Percentiles rank a stretch among this genome's conserved stretches.
These are phyloP conservation scores for Onychomys torridus DNA, from an alignment of 2,797 vertebrate genomes.

Conservation along the genomic window DNA sequence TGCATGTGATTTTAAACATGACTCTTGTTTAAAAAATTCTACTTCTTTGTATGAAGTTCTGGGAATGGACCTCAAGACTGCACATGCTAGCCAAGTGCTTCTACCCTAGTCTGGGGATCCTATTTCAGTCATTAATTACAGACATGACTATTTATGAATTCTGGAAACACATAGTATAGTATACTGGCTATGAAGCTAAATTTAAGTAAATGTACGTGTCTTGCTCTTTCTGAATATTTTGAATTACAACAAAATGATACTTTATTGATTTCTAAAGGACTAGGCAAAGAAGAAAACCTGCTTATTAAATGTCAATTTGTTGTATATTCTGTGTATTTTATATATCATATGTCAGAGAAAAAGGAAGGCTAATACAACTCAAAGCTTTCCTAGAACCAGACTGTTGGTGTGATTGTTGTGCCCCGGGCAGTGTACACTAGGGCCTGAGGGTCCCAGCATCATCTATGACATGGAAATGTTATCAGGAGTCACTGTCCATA, in stretches of 20 bases:
- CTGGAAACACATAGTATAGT: constrained; percentile 63
- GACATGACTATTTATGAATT: constrained; percentile 48
- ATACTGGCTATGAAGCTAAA: constrained; percentile 24
- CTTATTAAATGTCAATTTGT: not conserved
- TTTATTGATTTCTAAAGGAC: constrained; percentile 64
- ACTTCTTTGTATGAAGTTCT: constrained; percentile 28
- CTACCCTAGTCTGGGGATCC: not conserved
- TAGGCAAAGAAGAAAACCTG: constrained; percentile 52
- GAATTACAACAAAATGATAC: constrained; percentile 25
- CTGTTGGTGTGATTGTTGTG: not conserved
- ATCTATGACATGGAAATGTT: not conserved
- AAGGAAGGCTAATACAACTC: not conserved
- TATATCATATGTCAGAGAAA: not conserved
- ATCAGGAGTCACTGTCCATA: not conserved
- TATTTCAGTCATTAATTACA: constrained; percentile 69
- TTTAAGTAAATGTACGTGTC: constrained; percentile 74
- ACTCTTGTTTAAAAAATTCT: constrained; percentile 42
- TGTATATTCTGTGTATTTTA: not conserved
- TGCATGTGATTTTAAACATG: constrained; percentile 59
- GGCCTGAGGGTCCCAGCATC: not conserved
- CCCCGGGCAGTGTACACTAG: fast-evolving
- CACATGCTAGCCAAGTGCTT: not conserved
- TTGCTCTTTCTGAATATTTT: constrained; percentile 61
- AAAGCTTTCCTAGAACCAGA: not conserved
- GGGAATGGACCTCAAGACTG: not conserved